phyloP scores from a whole-genome alignment of 1,140 invertebrate genomes.

The Hestina assimilis region DNA sequence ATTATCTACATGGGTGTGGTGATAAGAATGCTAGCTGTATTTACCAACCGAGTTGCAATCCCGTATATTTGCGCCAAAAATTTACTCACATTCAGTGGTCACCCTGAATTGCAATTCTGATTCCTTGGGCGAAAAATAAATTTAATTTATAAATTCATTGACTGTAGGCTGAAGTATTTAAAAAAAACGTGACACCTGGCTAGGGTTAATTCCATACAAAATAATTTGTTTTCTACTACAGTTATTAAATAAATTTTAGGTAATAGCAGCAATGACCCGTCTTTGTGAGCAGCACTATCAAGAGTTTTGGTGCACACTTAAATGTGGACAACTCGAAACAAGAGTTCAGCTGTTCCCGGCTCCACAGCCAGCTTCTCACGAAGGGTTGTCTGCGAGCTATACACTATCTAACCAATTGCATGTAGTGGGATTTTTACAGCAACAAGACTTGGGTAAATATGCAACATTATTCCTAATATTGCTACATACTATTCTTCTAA shows the following conservation, averaged over 20 bases:
- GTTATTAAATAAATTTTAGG: constrained; percentile 33
- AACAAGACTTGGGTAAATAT: constrained; percentile 64
- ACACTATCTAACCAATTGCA: constrained; percentile 63
- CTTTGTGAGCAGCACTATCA: constrained; percentile 73
- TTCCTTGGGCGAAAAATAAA: too few species aligned
- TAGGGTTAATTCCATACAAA: too few species aligned
- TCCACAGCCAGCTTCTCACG: constrained; percentile 53
- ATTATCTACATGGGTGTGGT: too few species aligned
- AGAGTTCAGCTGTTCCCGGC: constrained; percentile 67
- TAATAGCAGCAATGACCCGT: constrained; percentile 54
- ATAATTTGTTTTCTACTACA: too few species aligned
- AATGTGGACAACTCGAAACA: constrained; percentile 70
- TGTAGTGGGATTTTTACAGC: constrained; percentile 65
- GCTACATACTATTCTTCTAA: neutral
- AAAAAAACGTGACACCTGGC: too few species aligned
- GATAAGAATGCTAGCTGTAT: too few species aligned
- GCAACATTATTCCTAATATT: neutral
- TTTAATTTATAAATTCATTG: too few species aligned
- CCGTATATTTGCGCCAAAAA: too few species aligned
- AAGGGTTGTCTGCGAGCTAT: constrained; percentile 46
- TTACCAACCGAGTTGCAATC: too few species aligned
- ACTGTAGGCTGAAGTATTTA: too few species aligned
- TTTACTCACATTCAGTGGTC: too few species aligned
- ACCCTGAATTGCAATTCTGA: too few species aligned
- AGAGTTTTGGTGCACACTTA: constrained; percentile 67